These are phyloP conservation scores for Podotricha telesiphe DNA, from an alignment of 2,888 invertebrate species.

Conservation along the genomic window DNA sequence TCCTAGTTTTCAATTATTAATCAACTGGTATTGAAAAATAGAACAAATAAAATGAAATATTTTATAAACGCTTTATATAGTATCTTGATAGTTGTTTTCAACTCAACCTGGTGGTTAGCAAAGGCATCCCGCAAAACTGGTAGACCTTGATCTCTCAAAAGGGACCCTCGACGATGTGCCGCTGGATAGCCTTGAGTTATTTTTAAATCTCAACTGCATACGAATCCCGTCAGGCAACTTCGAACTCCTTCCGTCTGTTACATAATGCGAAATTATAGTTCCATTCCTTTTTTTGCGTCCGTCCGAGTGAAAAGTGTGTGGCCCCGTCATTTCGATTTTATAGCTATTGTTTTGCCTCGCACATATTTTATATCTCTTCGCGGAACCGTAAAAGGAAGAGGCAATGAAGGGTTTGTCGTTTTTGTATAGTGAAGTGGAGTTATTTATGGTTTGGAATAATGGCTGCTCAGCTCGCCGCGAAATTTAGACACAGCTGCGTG, in stretches of 20 bases:
- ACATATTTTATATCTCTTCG: constrained; percentile 80
- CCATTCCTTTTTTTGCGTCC: constrained; percentile 64
- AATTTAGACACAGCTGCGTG: constrained; percentile 68
- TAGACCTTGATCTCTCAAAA: constrained; percentile 79
- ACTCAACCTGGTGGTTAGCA: constrained; percentile 60
- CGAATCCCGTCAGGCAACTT: constrained; percentile 74
- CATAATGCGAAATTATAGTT: constrained; percentile 81
- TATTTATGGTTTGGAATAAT: constrained; percentile 81
- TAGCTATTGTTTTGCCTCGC: constrained; percentile 79
- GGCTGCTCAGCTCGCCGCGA: constrained; percentile 61
- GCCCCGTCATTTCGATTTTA: constrained; percentile 80
- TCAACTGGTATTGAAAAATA: not conserved
- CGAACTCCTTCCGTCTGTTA: constrained; percentile 81
- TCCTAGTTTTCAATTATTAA: not conserved
- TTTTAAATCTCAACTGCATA: constrained; percentile 78
- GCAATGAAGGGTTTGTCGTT: constrained; percentile 81
- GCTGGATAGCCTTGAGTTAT: constrained; percentile 80
- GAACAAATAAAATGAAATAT: not conserved
- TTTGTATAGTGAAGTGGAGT: constrained; percentile 67
- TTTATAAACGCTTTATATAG: constrained; percentile 44
- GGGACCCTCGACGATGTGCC: constrained; percentile 70
- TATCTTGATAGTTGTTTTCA: constrained; percentile 51
- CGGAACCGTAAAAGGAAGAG: constrained; percentile 82
- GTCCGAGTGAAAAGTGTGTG: constrained; percentile 70
- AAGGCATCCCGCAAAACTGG: constrained; percentile 76